Conservation (phyloP, 2,888 invertebrate species). For the Geophilus truncorum region DNA sequence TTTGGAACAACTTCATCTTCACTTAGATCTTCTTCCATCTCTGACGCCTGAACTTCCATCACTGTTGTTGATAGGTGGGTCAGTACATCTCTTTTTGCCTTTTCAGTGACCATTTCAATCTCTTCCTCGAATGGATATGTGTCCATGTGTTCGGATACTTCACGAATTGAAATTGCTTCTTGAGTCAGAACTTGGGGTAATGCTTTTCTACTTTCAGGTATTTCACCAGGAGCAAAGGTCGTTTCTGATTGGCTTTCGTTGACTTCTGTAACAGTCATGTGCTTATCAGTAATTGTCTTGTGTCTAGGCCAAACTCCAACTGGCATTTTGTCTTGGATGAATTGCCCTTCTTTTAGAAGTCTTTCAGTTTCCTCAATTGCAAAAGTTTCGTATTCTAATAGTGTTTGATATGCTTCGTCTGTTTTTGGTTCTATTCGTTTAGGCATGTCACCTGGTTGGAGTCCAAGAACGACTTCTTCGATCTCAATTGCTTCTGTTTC, state of each 20-base stretch:
- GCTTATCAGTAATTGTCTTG: neutral
- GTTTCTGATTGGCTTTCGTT: neutral
- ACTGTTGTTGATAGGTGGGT: constrained; percentile 37
- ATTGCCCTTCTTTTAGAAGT: constrained; percentile 23
- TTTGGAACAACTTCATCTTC: neutral
- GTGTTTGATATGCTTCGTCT: constrained; percentile 31
- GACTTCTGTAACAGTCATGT: constrained; percentile 30
- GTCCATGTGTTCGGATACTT: constrained; percentile 28
- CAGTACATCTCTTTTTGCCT: constrained; percentile 37
- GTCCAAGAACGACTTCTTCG: constrained; percentile 37
- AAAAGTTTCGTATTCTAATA: constrained; percentile 35
- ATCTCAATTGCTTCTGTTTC: constrained; percentile 38
- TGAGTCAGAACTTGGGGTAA: constrained; percentile 28
- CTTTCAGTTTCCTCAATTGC: constrained; percentile 31
- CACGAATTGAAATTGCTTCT: constrained; percentile 30
- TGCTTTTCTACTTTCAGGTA: constrained; percentile 29
- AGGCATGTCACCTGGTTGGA: constrained; percentile 36
- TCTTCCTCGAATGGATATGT: constrained; percentile 33
- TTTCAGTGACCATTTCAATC: constrained; percentile 33
- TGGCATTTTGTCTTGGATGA: constrained; percentile 8
- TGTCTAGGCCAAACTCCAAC: neutral
- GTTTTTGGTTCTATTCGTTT: constrained; percentile 32
- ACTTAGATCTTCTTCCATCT: constrained; percentile 35
- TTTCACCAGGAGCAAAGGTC: neutral
- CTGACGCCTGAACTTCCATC: constrained; percentile 37